A percentile compares a stretch with the other conserved stretches of the same genome.
Conservation (phyloP, 1,140 invertebrate genomes). For the Zaprionus capensis region DNA sequence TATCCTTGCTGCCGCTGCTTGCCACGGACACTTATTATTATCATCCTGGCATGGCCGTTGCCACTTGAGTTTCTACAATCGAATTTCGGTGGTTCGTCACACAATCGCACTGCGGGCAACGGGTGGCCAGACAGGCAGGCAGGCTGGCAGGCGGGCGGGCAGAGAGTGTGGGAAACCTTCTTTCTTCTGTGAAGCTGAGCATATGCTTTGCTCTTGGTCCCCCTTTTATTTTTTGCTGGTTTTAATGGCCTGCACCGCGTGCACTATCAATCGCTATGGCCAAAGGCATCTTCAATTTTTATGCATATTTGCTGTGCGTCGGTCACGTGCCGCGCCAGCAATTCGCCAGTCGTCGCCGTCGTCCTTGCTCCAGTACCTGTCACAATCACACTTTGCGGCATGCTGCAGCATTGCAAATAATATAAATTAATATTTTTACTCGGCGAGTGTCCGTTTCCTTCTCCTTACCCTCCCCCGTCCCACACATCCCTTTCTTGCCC, state of each 20-base stretch:
- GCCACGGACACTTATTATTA: slow-evolving; percentile 66
- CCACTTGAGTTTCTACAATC: slow-evolving; percentile 75
- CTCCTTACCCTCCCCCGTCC: not conserved
- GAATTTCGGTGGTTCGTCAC: slow-evolving; percentile 51
- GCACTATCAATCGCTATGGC: slow-evolving; percentile 66
- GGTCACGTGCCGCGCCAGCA: slow-evolving; percentile 65
- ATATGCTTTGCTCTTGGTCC: slow-evolving; percentile 60
- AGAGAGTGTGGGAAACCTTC: slow-evolving; percentile 51
- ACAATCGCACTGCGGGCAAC: slow-evolving; percentile 48
- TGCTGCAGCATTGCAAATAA: slow-evolving; percentile 79
- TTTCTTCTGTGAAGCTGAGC: slow-evolving; percentile 65
- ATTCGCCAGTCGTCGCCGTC: slow-evolving; percentile 32
- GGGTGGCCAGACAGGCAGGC: not conserved
- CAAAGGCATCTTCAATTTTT: slow-evolving; percentile 73
- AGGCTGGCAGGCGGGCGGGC: too few relatives aligned
- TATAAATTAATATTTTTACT: slow-evolving; percentile 78
- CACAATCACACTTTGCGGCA: slow-evolving; percentile 82
- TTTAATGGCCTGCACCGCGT: slow-evolving; percentile 62
- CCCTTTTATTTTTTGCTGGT: slow-evolving; percentile 20
- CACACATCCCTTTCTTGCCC: slow-evolving; percentile 12
- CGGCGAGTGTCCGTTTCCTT: slow-evolving; percentile 15
- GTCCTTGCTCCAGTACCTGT: slow-evolving; percentile 61
- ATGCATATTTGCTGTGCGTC: slow-evolving; percentile 74
- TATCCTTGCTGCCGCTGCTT: slow-evolving; percentile 42
- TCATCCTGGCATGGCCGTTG: slow-evolving; percentile 28